These are phyloP conservation scores for Agelas oroides DNA, from an alignment of 37 sponge, comb jelly and placozoan species.

Conservation along the genomic window DNA sequence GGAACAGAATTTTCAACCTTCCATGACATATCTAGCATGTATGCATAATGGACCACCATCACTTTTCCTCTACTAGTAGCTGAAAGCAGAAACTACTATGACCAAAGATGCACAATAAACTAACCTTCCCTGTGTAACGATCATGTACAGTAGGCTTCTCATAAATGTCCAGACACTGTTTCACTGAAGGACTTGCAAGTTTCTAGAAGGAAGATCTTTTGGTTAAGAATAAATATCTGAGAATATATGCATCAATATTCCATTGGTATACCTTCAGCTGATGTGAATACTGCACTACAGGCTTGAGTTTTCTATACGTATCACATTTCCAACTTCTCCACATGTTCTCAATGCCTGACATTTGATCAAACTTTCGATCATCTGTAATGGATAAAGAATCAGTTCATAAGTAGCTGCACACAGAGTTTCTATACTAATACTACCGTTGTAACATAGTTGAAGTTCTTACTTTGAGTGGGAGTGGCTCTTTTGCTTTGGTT, in stretches of 20 bases:
- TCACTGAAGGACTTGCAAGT: conserved; percentile 53
- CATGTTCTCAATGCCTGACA: not conserved
- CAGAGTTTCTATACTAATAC: too few relatives aligned
- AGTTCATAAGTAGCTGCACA: not conserved
- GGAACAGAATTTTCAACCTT: too few relatives aligned
- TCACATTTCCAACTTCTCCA: not conserved
- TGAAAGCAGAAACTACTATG: too few relatives aligned
- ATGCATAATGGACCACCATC: too few relatives aligned
- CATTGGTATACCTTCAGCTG: not conserved
- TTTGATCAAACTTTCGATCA: not conserved
- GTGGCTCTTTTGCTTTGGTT: not conserved
- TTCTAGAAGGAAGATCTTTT: not conserved
- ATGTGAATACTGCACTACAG: conserved; percentile 5
- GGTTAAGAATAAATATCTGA: not conserved
- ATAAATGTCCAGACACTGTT: conserved; percentile 51
- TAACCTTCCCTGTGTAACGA: conserved; percentile 49
- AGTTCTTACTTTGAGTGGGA: not conserved
- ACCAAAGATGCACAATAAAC: not conserved
- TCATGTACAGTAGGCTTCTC: conserved; percentile 30
- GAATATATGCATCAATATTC: not conserved
- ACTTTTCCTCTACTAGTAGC: too few relatives aligned
- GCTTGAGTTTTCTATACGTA: not conserved
- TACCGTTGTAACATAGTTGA: too few relatives aligned
- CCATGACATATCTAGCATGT: too few relatives aligned
- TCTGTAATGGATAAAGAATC: not conserved